Base-by-base conservation (phyloP, 1,140 invertebrate genomes). In the Caenorhabditis briggsae region DNA sequence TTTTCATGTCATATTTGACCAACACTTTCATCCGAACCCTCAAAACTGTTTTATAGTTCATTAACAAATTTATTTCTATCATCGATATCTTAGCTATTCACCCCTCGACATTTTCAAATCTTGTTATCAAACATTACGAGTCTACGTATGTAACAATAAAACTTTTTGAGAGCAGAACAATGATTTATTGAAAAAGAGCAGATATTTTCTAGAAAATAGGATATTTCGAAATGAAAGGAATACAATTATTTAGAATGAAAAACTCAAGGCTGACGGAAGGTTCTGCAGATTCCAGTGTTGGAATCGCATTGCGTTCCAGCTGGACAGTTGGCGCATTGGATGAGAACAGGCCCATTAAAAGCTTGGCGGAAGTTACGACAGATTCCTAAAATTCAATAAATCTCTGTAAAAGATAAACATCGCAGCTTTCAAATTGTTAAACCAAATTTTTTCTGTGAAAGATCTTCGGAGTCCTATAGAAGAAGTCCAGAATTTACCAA, bases 91-190 rank as follows among this genome's bases (percentile, higher is more conserved):
- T 18, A 46, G 8, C 2, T 50, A 23, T 3, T 46, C 33, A 48
- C 11, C 50, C 50, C n/a, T 78, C 70, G 70, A 78, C 46, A 46
- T 8, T 78, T 78, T 78, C 70, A 50, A 50, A 23, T 46, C 23
- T 50, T 78, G 18, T 78, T 78, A 78, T 78, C 70, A 78, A 78
- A 78, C 70, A 78, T 78, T 78, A 78, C 70, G 70, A 78, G 70
- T 78, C 50, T 70, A 46, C 65, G 65, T 70, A 70, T 70, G 61
- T 64, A 70, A 48, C 70, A 78, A 78, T 78, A 78, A 78, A 78
- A 18, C 46, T 43, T 23, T 59, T 70, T 70, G 64, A 46, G 41
- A 43, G 33, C 33, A 33, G 6, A 8, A 33, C 23, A 5, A 8
- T 33, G 5, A 11, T 70, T 70, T 18, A 64, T 64, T 64, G 20